Conservation (phyloP, 2,797 vertebrate genomes). For the Megalops cyprinoides region DNA sequence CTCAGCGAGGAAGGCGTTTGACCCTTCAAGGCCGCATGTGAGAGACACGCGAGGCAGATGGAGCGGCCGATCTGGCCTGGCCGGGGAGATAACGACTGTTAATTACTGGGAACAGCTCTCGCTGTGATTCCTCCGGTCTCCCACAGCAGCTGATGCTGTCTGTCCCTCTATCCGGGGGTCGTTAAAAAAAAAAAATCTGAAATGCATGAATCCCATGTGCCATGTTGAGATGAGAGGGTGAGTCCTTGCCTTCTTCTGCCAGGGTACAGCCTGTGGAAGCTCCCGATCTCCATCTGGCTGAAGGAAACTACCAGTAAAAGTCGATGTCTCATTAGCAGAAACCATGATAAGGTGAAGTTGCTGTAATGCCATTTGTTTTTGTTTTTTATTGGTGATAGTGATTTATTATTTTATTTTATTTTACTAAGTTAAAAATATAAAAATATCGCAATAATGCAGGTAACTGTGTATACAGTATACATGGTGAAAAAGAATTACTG, state of each 20-base stretch:
- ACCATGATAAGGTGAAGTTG: background rate
- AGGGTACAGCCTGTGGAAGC: background rate
- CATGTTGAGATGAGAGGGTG: background rate
- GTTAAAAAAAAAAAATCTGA: background rate
- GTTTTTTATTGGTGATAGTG: background rate
- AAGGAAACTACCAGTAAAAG: background rate
- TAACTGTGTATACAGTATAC: too few species aligned
- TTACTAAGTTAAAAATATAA: too few species aligned
- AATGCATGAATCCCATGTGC: slow-evolving; percentile 6
- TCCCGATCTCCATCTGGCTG: background rate
- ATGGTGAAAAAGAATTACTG: too few species aligned
- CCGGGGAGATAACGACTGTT: slow-evolving; percentile 30
- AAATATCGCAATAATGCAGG: too few species aligned
- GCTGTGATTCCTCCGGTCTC: slow-evolving; percentile 9
- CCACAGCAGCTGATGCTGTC: slow-evolving; percentile 4
- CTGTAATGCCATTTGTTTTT: too few species aligned
- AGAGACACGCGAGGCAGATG: slow-evolving; percentile 12
- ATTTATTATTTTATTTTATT: too few species aligned
- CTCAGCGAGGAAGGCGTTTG: background rate
- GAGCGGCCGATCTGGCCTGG: slow-evolving; percentile 9
- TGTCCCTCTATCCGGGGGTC: background rate
- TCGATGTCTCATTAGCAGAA: background rate
- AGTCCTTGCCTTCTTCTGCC: background rate
- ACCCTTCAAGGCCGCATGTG: slow-evolving; percentile 27
- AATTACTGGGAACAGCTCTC: slow-evolving; percentile 24